These are phyloP conservation scores for Myathropa florea DNA, from an alignment of 2,888 invertebrate genomes.

Conservation along the genomic window DNA sequence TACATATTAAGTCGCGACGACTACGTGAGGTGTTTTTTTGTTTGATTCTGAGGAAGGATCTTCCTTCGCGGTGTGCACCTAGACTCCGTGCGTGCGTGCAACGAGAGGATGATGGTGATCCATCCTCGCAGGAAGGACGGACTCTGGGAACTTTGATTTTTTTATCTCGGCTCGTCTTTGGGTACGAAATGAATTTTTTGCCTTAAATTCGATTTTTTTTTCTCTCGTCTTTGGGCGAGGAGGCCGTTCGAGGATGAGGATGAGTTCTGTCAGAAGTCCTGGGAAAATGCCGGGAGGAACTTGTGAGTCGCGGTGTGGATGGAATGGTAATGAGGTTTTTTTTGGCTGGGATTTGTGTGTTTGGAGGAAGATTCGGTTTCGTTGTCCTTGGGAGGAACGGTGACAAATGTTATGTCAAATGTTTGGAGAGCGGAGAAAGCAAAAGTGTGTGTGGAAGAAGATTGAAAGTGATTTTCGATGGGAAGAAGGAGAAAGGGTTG, in stretches of 20 bases:
- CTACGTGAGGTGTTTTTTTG: slow-evolving; percentile 60
- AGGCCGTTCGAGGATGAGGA: too few species aligned
- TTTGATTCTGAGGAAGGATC: slow-evolving; percentile 41
- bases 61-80: slow-evolving; percentile 70
- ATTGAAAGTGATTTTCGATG: too few species aligned
- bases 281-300: slow-evolving; percentile 49
- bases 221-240: neutral
- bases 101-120: slow-evolving; percentile 52
- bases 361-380: neutral
- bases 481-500: too few species aligned
- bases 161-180: slow-evolving; percentile 45
- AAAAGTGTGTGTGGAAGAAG: too few species aligned
- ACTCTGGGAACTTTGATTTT: slow-evolving; percentile 68
- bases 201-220: slow-evolving; percentile 34
- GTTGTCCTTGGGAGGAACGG: neutral
- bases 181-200: slow-evolving; percentile 65
- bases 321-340: slow-evolving; percentile 54
- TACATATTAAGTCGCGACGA: slow-evolving; percentile 69
- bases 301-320: neutral
- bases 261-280: slow-evolving; percentile 39
- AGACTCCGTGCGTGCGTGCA: slow-evolving; percentile 64
- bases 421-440: too few species aligned
- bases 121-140: slow-evolving; percentile 27
- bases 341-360: slow-evolving; percentile 3
- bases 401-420: too few species aligned